Conservation (phyloP, 2,888 invertebrate genomes). For the Chymomyza fuscimana region DNA sequence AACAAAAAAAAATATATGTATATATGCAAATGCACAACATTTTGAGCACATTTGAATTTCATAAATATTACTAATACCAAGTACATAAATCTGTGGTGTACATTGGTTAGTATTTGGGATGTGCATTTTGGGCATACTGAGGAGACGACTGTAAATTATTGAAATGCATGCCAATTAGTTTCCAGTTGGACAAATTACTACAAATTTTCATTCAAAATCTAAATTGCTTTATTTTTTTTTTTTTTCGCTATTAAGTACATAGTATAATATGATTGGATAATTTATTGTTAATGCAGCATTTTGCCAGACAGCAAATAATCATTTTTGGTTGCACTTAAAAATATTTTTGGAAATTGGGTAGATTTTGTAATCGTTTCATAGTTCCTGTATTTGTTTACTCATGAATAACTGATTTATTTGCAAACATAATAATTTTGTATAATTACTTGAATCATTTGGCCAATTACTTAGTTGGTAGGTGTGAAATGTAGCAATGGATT, state of each 20-base stretch:
- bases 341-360: not conserved
- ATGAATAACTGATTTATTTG: not conserved
- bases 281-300: not conserved
- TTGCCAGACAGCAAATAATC: not conserved
- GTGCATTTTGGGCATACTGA: constrained; percentile 27
- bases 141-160: constrained; percentile 46
- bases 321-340: not conserved
- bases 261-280: not conserved
- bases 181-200: constrained; percentile 40
- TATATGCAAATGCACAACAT: constrained; percentile 11
- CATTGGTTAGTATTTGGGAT: not conserved
- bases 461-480: too few species aligned
- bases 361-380: not conserved
- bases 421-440: too few species aligned
- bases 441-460: too few species aligned
- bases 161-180: constrained; percentile 58
- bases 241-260: not conserved
- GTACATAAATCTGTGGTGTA: constrained; percentile 39
- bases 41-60: constrained; percentile 43
- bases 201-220: constrained; percentile 15
- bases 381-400: not conserved
- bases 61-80: constrained; percentile 43
- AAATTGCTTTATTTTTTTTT: constrained; percentile 2
- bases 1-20: constrained; percentile 28
- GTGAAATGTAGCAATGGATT: too few species aligned